A percentile compares a stretch with the other conserved stretches of the same genome.
Evolutionary conservation across 2,113 vertebrate species (phyloP).

Genomic region (Xiphias gladius): DNA sequence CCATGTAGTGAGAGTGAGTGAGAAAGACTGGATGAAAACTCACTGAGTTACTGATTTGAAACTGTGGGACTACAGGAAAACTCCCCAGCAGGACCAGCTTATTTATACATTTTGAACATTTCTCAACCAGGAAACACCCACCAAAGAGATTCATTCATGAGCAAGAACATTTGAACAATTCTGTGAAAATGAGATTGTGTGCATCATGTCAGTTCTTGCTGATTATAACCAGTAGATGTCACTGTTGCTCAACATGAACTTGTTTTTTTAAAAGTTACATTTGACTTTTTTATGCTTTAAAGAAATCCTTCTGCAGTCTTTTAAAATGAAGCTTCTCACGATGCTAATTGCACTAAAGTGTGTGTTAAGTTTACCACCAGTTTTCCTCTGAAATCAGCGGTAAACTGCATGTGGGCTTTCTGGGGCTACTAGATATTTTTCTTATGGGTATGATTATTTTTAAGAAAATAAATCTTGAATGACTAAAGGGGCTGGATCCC

Average conservation of each 20-base stretch:
- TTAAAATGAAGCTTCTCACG: conserved; percentile 36
- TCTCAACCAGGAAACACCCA: not conserved
- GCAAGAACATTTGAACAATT: not conserved
- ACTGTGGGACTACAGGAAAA: conserved; percentile 22
- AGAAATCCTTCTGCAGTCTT: conserved; percentile 38
- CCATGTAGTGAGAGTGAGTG: not conserved
- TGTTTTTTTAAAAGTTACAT: not conserved
- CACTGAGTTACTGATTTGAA: conserved; percentile 14
- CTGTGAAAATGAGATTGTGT: not conserved
- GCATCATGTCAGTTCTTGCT: conserved; percentile 14
- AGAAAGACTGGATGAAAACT: conserved; percentile 30
- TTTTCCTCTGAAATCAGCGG: conserved; percentile 59
- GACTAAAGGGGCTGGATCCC: conserved; percentile 80
- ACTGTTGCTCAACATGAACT: conserved; percentile 27
- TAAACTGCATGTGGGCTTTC: conserved; percentile 37
- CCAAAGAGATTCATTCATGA: conserved; percentile 60
- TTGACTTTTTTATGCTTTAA: conserved; percentile 30
- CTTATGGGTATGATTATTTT: conserved; percentile 37
- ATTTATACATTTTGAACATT: conserved; percentile 25
- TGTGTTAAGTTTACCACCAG: conserved; percentile 59
- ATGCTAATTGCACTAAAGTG: conserved; percentile 68
- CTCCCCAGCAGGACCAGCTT: conserved; percentile 18
- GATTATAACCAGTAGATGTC: conserved; percentile 65
- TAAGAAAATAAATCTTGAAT: conserved; percentile 7
- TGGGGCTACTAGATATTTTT: conserved; percentile 27